Base-by-base conservation (phyloP, 2,113 vertebrate genomes). In the Mionectes macconnelli region DNA sequence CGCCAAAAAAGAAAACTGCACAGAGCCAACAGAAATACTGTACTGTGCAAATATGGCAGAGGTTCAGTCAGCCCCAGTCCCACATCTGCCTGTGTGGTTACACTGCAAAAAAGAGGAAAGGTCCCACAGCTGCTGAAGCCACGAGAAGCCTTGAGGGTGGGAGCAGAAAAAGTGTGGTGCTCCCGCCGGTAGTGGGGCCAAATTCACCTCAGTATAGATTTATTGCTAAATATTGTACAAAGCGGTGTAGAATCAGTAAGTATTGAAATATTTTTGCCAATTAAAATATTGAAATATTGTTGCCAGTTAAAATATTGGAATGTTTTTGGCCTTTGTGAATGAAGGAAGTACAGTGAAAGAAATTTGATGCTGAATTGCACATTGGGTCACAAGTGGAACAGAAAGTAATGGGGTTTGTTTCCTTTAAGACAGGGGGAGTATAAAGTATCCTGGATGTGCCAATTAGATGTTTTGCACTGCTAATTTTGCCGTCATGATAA, bases 121-220 rank as follows among this genome's bases (percentile, higher is more conserved):
- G 10, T 22, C 5, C 15, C 19, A 2, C 0, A 1, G 21, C 39
- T 44, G 9, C n/a, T 15, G 35, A 40, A 62, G 63, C 39, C n/a
- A 4, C 4, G 3, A 25, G 44, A 74, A 74, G 33, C 45, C 10
- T 5, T 2, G 27, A 17, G 16, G 28, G 24, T 8, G 45, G 63
- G 55, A 60, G 81, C 57, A 53, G 53, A 28, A 40, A 15, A 24
- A 56, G 28, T 0, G 2, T 19, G 40, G 25, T 4, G 49, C 25
- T 73, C 27, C 69, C 33, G 2, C 14, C 4, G 28, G 22, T 1
- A 12, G 16, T 7, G 49, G 55, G 14, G 69, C 14, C 39, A 50
- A 50, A 50, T 50, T 50, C 24, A 50, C 49, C 49, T 50, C 24
- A 25, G 81, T 44, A 49, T 22, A 49, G 56, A 87, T 78, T 93